Evolutionary conservation across 2,888 invertebrate genomes (phyloP).

Genomic region (Bombyx huttoni): DNA sequence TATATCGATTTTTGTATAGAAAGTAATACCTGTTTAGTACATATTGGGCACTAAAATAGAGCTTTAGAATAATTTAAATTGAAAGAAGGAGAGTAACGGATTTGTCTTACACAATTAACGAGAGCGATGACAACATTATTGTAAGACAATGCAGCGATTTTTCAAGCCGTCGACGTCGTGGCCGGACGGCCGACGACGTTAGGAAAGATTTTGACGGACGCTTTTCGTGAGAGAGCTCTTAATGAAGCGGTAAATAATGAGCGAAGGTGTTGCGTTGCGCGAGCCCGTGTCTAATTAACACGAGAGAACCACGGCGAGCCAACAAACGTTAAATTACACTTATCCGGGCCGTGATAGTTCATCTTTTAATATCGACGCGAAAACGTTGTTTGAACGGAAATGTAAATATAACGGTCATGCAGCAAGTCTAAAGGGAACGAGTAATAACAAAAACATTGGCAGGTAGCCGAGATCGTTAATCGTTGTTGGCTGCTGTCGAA

Average conservation of each 20-base stretch:
- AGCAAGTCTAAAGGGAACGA: conserved; percentile 15
- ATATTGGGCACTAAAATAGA: conserved; percentile 30
- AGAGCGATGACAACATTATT: conserved; percentile 60
- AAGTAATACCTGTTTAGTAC: conserved; percentile 35
- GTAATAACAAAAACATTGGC: conserved; percentile 28
- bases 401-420: conserved; percentile 27
- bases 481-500: conserved; percentile 32
- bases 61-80: conserved; percentile 35
- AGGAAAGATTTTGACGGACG: conserved; percentile 62
- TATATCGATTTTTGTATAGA: conserved; percentile 33
- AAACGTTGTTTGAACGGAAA: conserved; percentile 17
- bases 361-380: conserved; percentile 21
- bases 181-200: conserved; percentile 33
- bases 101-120: conserved; percentile 50
- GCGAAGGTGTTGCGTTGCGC: conserved; percentile 54
- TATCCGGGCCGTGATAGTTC: conserved; percentile 26
- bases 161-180: conserved; percentile 34
- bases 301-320: conserved; percentile 37
- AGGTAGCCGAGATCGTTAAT: conserved; percentile 47
- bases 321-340: conserved; percentile 25
- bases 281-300: conserved; percentile 63
- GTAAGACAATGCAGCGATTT: conserved; percentile 62
- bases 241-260: conserved; percentile 72
- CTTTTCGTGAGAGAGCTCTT: conserved; percentile 61
- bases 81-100: conserved; percentile 31